These are phyloP conservation scores for Zaprionus taronus DNA, from an alignment of 1,140 invertebrate species.

Conservation along the genomic window DNA sequence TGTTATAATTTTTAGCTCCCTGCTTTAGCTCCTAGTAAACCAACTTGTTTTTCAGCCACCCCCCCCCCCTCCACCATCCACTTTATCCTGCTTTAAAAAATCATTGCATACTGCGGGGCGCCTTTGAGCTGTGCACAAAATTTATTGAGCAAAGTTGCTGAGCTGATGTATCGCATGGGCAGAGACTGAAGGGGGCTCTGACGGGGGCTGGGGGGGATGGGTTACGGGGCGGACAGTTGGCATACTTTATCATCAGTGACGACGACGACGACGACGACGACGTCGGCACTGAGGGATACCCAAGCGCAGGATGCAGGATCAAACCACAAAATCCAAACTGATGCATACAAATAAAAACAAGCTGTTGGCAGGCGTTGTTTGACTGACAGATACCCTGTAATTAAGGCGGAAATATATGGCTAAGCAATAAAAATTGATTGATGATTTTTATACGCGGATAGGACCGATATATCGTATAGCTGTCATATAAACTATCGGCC, in stretches of 20 bases:
- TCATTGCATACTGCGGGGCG: constrained; percentile 77
- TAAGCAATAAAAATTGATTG: background rate
- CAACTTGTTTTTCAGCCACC: constrained; percentile 63
- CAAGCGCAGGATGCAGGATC: constrained; percentile 74
- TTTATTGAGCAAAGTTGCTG: constrained; percentile 82
- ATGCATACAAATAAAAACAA: constrained; percentile 80
- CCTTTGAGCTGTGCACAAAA: constrained; percentile 69
- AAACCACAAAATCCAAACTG: constrained; percentile 83
- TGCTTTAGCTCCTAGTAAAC: constrained; percentile 44
- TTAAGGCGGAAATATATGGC: background rate
- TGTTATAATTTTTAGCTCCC: constrained; percentile 76
- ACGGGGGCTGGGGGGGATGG: background rate
- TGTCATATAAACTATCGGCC: too few species aligned
- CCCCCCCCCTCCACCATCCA: background rate
- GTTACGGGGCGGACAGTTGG: constrained; percentile 67
- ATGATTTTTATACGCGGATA: too few species aligned
- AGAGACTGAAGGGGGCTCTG: constrained; percentile 22
- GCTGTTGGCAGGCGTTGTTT: background rate
- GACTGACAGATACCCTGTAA: constrained; percentile 3
- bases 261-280: constrained; percentile 48
- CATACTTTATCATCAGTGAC: constrained; percentile 79
- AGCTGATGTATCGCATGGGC: constrained; percentile 72
- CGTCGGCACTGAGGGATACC: constrained; percentile 53
- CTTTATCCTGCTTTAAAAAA: constrained; percentile 44
- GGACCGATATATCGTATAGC: too few species aligned